Base-by-base conservation (phyloP, 1,140 invertebrate species). In the Artemia franciscana region DNA sequence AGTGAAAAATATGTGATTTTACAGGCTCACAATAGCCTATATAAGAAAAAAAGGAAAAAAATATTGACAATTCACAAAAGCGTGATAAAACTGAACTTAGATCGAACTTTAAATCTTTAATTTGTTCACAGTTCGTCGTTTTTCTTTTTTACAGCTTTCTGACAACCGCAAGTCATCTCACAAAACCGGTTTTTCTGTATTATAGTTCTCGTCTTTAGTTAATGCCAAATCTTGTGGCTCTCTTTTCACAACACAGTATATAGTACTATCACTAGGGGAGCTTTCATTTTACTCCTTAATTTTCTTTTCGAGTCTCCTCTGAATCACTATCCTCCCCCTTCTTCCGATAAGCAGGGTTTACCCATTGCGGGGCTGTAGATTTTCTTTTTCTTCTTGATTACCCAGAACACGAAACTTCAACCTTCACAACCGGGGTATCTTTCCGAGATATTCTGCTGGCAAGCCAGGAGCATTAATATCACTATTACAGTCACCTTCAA, bases 281-380 rank as follows among this genome's bases (percentile, higher is more conserved):
- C 21, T n/a, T n/a, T n/a, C n/a, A n/a, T n/a, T n/a, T n/a, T n/a
- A 61, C 64, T 60, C 67, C 39, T 18, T 18, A 18, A 15, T 12
- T 18, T 18, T 18, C 12, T 18, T 51, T 51, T 18, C 39, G 39
- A 15, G 21, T 51, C 3, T 51, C 39, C 12, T 51, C 39, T 12
- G 39, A 51, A 18, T 51, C 39, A 51, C 12, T 15, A 18, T 51
- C 39, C 5, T 71, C 71, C 51, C n/a, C 67, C 64, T 68, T 69
- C 65, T 88, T 82, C 70, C 89, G 85, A 81, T 87, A 86, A 60
- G 91, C 88, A 2, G 89, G 91, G 72, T 93, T 93, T 0, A 96
- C 90, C 88, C 92, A 94, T 74, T 96, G 91, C 0, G 93, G 93
- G 26, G 90, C 89, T 0, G 89, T 89, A 0, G 91, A 87, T 75